Percentiles rank a stretch among this genome's conserved stretches.
Conservation (phyloP, 2,888 invertebrate genomes). For the Tricholauxania praeusta region DNA sequence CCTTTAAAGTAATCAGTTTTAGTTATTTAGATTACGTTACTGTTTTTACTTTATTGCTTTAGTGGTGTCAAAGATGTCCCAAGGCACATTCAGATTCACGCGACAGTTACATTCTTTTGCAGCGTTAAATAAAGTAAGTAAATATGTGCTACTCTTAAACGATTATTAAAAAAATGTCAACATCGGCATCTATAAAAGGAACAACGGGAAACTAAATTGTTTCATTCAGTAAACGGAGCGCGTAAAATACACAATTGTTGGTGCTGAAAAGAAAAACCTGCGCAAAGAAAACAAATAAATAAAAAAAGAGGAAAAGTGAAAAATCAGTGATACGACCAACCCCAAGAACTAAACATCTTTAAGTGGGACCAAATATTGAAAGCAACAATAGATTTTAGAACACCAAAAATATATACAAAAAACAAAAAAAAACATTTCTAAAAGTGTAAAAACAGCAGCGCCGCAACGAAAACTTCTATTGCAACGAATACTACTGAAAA, state of each 20-base stretch:
- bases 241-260: constrained; percentile 15
- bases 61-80: neutral
- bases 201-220: constrained; percentile 4
- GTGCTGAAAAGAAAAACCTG: constrained; percentile 14
- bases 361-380: neutral
- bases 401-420: neutral
- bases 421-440: no score
- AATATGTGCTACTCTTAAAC: constrained; percentile 17
- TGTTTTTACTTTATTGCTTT: no score
- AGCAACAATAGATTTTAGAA: no score
- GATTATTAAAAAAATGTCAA: constrained; percentile 21
- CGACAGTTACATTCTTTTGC: neutral
- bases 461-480: no score
- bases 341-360: neutral
- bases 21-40: no score
- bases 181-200: constrained; percentile 30
- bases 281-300: constrained; percentile 9
- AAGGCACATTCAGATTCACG: neutral
- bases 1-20: no score
- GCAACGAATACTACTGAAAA: no score
- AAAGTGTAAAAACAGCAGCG: no score
- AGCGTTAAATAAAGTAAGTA: constrained; percentile 5
- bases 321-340: neutral
- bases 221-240: constrained; percentile 28
- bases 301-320: neutral